phyloP scores from a whole-genome alignment of 2,888 invertebrate genomes.

The Xylota sylvarum region DNA sequence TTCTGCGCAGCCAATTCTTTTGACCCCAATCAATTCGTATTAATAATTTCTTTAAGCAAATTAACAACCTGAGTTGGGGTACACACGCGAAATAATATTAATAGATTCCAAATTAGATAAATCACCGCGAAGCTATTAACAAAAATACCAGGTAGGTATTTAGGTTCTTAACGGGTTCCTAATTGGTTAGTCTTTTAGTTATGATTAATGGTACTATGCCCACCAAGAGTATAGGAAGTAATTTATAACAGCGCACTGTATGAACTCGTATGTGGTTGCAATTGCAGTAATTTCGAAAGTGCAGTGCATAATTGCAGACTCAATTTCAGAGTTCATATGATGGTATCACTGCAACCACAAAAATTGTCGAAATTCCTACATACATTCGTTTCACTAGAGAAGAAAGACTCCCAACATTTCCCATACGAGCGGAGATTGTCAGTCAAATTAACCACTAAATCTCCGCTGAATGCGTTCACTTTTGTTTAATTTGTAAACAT shows the following conservation, averaged over 20 bases:
- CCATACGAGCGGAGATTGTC: neutral
- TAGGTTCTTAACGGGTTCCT: conserved; percentile 28
- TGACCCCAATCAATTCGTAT: conserved; percentile 12
- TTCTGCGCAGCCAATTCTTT: conserved; percentile 19
- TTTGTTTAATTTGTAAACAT: conserved; percentile 20
- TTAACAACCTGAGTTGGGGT: neutral
- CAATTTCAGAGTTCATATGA: neutral
- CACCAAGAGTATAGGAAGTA: neutral
- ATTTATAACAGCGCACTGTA: neutral
- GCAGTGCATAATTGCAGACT: neutral
- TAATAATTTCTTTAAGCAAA: conserved; percentile 7
- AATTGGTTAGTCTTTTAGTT: conserved; percentile 2
- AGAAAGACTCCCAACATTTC: conserved; percentile 1
- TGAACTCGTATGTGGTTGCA: neutral
- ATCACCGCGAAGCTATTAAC: conserved; percentile 1
- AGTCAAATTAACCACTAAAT: neutral
- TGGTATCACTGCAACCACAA: neutral
- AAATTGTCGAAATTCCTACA: neutral
- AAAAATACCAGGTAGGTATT: conserved; percentile 2
- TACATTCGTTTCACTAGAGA: neutral
- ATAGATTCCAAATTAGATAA: conserved; percentile 20
- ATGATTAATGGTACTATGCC: conserved; percentile 4
- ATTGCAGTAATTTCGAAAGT: neutral
- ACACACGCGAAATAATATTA: conserved; percentile 10
- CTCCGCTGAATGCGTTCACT: conserved; percentile 25